phyloP scores from a whole-genome alignment of 37 sponge, comb jelly and placozoan species.

The Spongilla lacustris region DNA sequence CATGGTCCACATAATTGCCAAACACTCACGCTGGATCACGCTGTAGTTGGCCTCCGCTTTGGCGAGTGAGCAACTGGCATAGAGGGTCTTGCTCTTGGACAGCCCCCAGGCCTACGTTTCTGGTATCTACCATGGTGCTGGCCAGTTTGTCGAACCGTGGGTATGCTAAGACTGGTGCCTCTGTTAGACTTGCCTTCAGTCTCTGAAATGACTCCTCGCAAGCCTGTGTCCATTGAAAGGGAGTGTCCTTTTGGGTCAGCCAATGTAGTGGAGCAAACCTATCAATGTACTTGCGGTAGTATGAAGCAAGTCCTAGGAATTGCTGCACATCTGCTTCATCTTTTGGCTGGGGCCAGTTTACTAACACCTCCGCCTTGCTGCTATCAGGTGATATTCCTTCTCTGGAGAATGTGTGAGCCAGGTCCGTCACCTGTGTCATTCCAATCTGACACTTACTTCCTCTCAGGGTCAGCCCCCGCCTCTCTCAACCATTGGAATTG shows the following conservation, averaged over 20 bases:
- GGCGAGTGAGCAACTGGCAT: neutral
- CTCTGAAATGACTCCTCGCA: constrained; percentile 30
- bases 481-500: constrained; percentile 48
- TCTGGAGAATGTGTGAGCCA: constrained; percentile 44
- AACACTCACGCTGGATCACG: constrained; percentile 37
- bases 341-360: constrained; percentile 41
- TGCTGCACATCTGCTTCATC: constrained; percentile 13
- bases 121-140: constrained; percentile 61
- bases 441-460: constrained; percentile 61
- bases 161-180: constrained; percentile 59
- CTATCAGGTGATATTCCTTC: constrained; percentile 60
- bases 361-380: constrained; percentile 33
- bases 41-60: constrained; percentile 39
- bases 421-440: constrained; percentile 29
- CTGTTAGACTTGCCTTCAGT: constrained; percentile 32
- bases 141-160: constrained; percentile 29
- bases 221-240: constrained; percentile 27
- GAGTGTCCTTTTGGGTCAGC: constrained; percentile 41
- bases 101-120: constrained; percentile 51
- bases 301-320: constrained; percentile 65
- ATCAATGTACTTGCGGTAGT: constrained; percentile 55
- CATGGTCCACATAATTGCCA: constrained; percentile 47
- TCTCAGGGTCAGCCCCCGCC: constrained; percentile 57
- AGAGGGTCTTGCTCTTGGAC: constrained; percentile 52
- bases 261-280: constrained; percentile 51